Evolutionary conservation across 2,113 vertebrate species (phyloP).

Genomic region (Poicephalus meyeri): DNA sequence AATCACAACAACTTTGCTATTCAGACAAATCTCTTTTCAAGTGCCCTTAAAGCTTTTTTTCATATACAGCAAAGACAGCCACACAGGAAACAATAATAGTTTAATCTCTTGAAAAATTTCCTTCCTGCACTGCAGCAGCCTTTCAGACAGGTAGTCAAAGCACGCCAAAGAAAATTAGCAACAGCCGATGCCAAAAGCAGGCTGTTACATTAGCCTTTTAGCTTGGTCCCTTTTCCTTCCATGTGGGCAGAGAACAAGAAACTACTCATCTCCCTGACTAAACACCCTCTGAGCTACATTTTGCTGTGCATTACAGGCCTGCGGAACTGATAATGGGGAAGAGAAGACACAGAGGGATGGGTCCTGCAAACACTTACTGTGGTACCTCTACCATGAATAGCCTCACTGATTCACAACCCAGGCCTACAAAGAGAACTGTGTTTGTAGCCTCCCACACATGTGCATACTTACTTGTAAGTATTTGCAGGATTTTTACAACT

Average conservation of each 20-base stretch:
- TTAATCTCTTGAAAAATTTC: slow-evolving; percentile 87
- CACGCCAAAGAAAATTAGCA: slow-evolving; percentile 76
- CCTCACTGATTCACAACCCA: background rate
- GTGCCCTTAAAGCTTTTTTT: slow-evolving; percentile 73
- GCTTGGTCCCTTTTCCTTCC: slow-evolving; percentile 35
- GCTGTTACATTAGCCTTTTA: slow-evolving; percentile 62
- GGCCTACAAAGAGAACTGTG: background rate
- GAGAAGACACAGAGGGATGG: background rate
- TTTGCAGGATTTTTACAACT: background rate
- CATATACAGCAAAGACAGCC: slow-evolving; percentile 75
- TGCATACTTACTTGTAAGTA: background rate
- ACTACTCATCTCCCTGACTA: background rate
- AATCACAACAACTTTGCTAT: slow-evolving; percentile 76
- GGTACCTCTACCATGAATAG: background rate
- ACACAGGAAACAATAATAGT: slow-evolving; percentile 86
- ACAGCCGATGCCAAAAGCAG: slow-evolving; percentile 67
- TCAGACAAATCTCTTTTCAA: slow-evolving; percentile 84
- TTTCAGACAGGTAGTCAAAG: slow-evolving; percentile 77
- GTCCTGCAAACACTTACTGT: background rate
- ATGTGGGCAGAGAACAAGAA: background rate
- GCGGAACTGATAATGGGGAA: background rate
- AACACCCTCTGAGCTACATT: background rate
- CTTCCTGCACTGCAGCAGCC: slow-evolving; percentile 77
- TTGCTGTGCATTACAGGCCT: background rate
- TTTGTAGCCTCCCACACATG: background rate